Conservation (phyloP, 2,113 vertebrate species). For the Axis porcinus region DNA sequence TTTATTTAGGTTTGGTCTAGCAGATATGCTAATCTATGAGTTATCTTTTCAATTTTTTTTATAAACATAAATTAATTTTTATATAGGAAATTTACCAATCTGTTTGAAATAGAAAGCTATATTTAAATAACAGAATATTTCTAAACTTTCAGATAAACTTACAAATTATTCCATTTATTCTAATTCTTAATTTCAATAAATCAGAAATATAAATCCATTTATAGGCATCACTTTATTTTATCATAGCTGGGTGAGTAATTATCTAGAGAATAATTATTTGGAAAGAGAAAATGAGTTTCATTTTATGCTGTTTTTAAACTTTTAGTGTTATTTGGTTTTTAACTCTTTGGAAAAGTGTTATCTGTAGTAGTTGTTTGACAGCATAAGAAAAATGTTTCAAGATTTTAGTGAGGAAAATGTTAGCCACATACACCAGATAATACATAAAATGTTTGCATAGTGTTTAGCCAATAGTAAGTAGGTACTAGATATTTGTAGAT, state of each 20-base stretch:
- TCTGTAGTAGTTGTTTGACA: neutral
- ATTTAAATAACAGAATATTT: neutral
- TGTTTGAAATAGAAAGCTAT: neutral
- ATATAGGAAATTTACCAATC: neutral
- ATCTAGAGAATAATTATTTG: neutral
- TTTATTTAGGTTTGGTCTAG: neutral
- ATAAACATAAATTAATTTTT: neutral
- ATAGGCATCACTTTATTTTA: neutral
- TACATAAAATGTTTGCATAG: neutral
- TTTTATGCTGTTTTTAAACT: neutral
- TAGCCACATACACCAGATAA: neutral
- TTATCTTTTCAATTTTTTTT: neutral
- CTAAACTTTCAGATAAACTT: constrained; percentile 25
- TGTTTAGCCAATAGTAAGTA: neutral
- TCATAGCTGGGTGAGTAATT: neutral
- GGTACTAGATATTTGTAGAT: neutral
- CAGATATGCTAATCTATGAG: neutral
- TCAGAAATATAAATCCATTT: constrained; percentile 24
- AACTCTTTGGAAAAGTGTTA: neutral
- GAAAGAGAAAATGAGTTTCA: constrained; percentile 25
- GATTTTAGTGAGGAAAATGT: neutral
- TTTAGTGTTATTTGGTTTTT: neutral
- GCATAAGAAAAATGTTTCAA: neutral
- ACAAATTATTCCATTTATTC: neutral
- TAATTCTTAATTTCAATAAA: constrained; percentile 7